Evolutionary conservation across 2,113 vertebrate species (phyloP).

Genomic region (Callocephalon fimbriatum): DNA sequence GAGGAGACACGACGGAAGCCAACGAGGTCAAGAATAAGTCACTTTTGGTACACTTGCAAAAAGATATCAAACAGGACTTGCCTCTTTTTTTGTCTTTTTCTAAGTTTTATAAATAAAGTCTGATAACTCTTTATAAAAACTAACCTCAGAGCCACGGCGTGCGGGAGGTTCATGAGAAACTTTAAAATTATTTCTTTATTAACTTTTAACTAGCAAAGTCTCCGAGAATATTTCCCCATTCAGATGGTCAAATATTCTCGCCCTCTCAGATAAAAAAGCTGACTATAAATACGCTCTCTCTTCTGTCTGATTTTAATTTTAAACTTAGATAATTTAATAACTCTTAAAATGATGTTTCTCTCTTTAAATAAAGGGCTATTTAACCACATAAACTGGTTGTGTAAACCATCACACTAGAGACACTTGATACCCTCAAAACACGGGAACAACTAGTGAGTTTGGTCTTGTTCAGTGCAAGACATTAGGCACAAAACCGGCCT

Average conservation of each 20-base stretch:
- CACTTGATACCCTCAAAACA: conserved; percentile 75
- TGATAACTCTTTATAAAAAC: conserved; percentile 92
- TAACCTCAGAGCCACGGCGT: conserved; percentile 90
- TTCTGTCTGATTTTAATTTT: conserved; percentile 73
- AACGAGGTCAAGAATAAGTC: conserved; percentile 92
- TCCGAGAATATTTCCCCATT: conserved; percentile 85
- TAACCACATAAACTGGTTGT: conserved; percentile 87
- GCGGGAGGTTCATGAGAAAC: conserved; percentile 88
- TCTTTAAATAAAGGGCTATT: conserved; percentile 84
- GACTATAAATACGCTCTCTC: conserved; percentile 80
- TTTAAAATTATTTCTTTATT: conserved; percentile 77
- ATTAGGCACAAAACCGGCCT: conserved; percentile 78
- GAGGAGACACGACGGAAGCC: conserved; percentile 68
- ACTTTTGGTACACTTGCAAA: conserved; percentile 99
- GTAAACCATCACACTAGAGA: conserved; percentile 83
- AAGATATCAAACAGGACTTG: conserved; percentile 88
- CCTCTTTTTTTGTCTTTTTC: conserved; percentile 81
- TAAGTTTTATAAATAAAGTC: conserved; percentile 93
- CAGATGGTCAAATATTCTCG: conserved; percentile 80
- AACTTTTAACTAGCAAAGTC: conserved; percentile 86
- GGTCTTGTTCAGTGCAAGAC: conserved; percentile 87
- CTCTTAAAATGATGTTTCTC: conserved; percentile 79
- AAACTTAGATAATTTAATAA: conserved; percentile 85
- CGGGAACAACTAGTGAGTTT: conserved; percentile 73
- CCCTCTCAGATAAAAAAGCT: conserved; percentile 76